A percentile compares a stretch with the other conserved stretches of the same genome.
phyloP scores from a whole-genome alignment of 2,797 vertebrate genomes.

The Molothrus ater region DNA sequence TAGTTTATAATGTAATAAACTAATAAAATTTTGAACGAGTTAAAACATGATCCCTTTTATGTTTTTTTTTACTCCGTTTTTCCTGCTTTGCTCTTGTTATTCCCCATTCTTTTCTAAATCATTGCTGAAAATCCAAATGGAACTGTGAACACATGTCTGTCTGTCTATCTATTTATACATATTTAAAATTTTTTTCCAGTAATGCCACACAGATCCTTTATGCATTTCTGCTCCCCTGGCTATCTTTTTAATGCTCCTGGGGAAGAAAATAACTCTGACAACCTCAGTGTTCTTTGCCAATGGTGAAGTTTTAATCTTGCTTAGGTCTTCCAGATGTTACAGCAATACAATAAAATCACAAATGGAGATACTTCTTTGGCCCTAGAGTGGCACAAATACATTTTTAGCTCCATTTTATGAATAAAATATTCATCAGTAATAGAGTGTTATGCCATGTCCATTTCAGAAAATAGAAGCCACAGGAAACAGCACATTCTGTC shows the following conservation, averaged over 20 bases:
- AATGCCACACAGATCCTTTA: not conserved
- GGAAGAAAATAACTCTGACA: not conserved
- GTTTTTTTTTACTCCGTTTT: not conserved
- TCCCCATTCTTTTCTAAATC: constrained; percentile 33
- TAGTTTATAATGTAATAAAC: constrained; percentile 71
- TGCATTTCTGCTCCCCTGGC: not conserved
- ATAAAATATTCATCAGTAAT: constrained; percentile 60
- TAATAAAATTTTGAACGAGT: constrained; percentile 56
- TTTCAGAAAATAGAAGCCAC: constrained; percentile 33
- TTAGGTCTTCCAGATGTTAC: not conserved
- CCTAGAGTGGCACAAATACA: not conserved
- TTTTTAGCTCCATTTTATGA: constrained; percentile 49
- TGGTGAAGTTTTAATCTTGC: not conserved
- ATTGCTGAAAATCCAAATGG: not conserved
- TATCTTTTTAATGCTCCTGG: not conserved
- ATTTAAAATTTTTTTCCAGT: not conserved
- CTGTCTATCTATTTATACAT: not conserved
- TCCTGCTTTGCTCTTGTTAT: not conserved
- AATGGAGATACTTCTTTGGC: not conserved
- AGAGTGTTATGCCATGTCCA: not conserved
- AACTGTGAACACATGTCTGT: not conserved
- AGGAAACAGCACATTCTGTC: not conserved
- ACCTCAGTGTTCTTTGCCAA: not conserved
- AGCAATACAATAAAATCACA: constrained; percentile 1
- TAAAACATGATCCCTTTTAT: constrained; percentile 57